Evolutionary conservation across 2,113 vertebrate species (phyloP).

Genomic region (Rallus limicola): DNA sequence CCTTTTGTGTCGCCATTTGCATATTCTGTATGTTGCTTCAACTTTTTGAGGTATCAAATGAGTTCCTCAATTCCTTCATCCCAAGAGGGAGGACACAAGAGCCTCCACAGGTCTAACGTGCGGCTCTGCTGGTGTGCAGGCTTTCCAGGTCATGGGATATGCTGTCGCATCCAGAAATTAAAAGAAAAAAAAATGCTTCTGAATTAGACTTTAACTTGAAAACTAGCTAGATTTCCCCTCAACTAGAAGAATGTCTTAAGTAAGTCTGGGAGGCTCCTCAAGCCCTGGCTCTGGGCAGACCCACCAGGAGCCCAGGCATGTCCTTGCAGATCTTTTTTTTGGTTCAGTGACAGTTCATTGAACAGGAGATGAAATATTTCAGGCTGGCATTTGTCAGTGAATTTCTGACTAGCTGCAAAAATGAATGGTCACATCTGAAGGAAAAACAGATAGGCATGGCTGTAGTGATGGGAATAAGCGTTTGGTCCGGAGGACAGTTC

Average conservation of each 20-base stretch:
- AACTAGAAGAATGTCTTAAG: background rate
- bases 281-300: background rate
- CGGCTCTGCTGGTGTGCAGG: background rate
- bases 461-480: background rate
- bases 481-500: background rate
- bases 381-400: constrained; percentile 7
- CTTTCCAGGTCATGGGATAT: background rate
- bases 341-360: constrained; percentile 23
- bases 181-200: background rate
- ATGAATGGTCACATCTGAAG: background rate
- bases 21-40: background rate
- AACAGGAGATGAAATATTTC: background rate
- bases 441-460: background rate
- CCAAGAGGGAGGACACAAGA: background rate
- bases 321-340: background rate
- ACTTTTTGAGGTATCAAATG: background rate
- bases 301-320: background rate
- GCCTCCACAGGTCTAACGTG: background rate
- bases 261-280: background rate
- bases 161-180: background rate
- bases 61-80: background rate
- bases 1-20: background rate
- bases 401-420: constrained; percentile 17
- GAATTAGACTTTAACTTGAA: background rate
- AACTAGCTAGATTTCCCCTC: background rate